These are phyloP conservation scores for Meta bourneti DNA, from an alignment of 2,888 invertebrate genomes.

Conservation along the genomic window DNA sequence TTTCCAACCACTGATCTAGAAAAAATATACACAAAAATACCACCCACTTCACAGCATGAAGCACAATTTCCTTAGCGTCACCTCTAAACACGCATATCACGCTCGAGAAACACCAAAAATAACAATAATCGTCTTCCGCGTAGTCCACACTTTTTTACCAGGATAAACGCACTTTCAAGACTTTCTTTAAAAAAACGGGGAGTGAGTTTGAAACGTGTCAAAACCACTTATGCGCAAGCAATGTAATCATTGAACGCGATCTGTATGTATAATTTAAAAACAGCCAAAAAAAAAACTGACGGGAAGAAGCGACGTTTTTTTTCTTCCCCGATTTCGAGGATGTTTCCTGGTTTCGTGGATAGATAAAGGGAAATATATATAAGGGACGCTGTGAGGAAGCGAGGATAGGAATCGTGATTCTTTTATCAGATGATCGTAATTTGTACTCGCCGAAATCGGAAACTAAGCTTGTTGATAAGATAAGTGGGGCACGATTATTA, in stretches of 20 bases:
- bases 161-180: background rate
- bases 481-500: conserved; percentile 3
- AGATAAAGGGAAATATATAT: background rate
- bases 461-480: background rate
- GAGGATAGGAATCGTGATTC: background rate
- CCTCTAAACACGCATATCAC: background rate
- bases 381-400: background rate
- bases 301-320: background rate
- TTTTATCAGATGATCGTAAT: conserved; percentile 9
- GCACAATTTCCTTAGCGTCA: background rate
- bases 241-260: background rate
- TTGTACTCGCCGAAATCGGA: conserved; percentile 21
- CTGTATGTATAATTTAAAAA: conserved; percentile 19
- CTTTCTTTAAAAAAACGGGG: background rate
- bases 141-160: background rate
- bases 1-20: too few relatives aligned
- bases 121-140: background rate
- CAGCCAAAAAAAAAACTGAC: background rate
- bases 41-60: background rate
- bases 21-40: too few relatives aligned
- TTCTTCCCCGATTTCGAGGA: background rate
- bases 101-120: background rate
- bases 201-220: background rate
- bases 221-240: background rate
- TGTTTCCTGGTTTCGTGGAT: background rate